Evolutionary conservation across 2,113 vertebrate genomes (phyloP).

Genomic region (Otocyon megalotis): DNA sequence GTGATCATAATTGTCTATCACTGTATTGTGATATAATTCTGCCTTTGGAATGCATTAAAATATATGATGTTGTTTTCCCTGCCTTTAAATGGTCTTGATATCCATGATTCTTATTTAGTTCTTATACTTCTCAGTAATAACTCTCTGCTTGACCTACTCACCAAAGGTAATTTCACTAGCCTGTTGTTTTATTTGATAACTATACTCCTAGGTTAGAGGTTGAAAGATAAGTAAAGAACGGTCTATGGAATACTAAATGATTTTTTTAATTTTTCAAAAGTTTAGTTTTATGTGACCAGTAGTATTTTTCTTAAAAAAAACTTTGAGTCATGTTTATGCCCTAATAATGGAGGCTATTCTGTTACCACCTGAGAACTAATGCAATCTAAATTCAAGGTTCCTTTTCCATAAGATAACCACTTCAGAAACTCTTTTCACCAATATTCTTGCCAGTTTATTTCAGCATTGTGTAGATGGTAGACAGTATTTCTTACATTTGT

Average conservation of each 20-base stretch:
- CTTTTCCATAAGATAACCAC: not conserved
- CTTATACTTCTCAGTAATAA: not conserved
- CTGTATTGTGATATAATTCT: not conserved
- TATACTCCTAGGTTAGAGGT: not conserved
- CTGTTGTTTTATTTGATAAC: slow-evolving; percentile 34
- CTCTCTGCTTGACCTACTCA: not conserved
- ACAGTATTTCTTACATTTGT: not conserved
- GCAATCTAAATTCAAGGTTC: not conserved
- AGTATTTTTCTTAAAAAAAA: not conserved
- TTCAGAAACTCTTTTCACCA: not conserved
- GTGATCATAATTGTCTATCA: not conserved
- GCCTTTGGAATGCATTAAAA: not conserved
- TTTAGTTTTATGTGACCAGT: slow-evolving; percentile 17
- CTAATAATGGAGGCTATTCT: not conserved
- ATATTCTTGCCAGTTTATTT: not conserved
- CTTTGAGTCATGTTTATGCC: not conserved
- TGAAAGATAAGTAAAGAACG: not conserved
- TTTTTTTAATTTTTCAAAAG: not conserved
- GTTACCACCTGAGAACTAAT: not conserved
- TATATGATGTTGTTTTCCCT: not conserved
- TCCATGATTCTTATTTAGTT: not conserved
- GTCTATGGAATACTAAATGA: not conserved
- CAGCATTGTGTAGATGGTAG: not conserved
- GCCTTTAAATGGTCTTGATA: not conserved
- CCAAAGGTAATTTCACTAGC: not conserved